phyloP scores from a whole-genome alignment of 2,797 vertebrate genomes.

The Sebastolobus altivelis region DNA sequence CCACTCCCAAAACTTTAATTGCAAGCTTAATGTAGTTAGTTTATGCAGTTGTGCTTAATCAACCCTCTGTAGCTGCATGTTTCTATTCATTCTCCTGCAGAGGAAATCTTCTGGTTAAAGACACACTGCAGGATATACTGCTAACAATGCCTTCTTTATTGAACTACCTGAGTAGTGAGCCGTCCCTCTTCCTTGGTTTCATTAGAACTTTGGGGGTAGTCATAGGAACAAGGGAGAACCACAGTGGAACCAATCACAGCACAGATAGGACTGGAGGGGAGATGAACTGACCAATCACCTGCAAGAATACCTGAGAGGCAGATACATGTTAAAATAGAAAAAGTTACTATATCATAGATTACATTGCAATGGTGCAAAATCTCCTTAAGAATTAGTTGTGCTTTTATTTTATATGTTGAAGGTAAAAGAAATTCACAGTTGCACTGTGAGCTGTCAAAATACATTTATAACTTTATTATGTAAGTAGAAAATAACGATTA shows the following conservation, averaged over 20 bases:
- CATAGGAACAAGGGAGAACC: constrained; percentile 81
- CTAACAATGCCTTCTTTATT: constrained; percentile 67
- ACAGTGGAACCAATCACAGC: constrained; percentile 76
- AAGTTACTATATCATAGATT: background rate
- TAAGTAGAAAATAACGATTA: too few relatives aligned
- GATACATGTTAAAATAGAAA: background rate
- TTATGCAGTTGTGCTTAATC: background rate
- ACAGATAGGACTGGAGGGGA: constrained; percentile 68
- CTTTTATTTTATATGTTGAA: background rate
- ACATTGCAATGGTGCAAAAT: background rate
- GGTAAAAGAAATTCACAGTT: background rate
- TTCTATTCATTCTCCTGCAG: background rate
- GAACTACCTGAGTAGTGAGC: constrained; percentile 57
- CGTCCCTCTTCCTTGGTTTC: constrained; percentile 25
- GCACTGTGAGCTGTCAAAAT: background rate
- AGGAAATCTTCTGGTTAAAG: background rate
- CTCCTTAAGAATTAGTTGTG: background rate
- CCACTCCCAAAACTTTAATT: background rate
- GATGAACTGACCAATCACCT: constrained; percentile 75
- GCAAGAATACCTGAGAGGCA: constrained; percentile 62
- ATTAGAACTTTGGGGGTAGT: constrained; percentile 73
- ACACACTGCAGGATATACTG: background rate
- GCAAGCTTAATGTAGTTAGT: background rate
- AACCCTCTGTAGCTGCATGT: background rate
- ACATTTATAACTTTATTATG: background rate